These are phyloP conservation scores for Parazoanthus atlanticus DNA, from an alignment of 92 coral and sea anemone species.

Conservation along the genomic window DNA sequence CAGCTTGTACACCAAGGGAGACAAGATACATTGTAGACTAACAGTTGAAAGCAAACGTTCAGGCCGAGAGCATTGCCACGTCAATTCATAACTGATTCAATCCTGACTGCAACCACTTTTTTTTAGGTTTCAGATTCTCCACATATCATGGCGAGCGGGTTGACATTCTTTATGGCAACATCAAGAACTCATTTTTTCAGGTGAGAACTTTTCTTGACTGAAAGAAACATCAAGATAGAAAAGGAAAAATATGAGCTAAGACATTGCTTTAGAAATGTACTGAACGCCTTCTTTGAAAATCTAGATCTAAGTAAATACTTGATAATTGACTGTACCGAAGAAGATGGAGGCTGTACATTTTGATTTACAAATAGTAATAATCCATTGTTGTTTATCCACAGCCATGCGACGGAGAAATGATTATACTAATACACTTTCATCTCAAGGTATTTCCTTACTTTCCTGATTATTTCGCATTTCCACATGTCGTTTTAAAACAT, in stretches of 20 bases:
- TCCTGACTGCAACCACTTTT: background rate
- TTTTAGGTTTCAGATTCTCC: slow-evolving; percentile 92
- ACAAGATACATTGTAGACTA: background rate
- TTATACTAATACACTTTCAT: slow-evolving; percentile 93
- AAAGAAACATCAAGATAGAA: background rate
- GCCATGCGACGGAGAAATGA: slow-evolving; percentile 99
- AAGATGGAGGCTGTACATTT: no score
- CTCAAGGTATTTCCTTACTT: slow-evolving; percentile 72
- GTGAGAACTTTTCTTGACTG: slow-evolving; percentile 30
- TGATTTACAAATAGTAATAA: background rate
- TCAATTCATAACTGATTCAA: background rate
- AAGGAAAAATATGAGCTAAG: background rate
- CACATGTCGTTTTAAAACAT: background rate
- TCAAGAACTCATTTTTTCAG: slow-evolving; percentile 96
- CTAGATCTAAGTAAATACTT: background rate
- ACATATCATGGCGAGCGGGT: slow-evolving; percentile 92
- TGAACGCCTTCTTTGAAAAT: no score
- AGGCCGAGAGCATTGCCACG: background rate
- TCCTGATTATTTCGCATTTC: background rate
- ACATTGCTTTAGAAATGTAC: no score
- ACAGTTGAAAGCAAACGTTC: background rate
- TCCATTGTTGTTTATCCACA: slow-evolving; percentile 38
- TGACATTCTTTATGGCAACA: slow-evolving; percentile 93
- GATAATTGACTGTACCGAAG: no score
- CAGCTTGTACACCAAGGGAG: background rate